Base-by-base conservation (phyloP, 2,888 invertebrate genomes). In the Cephus sareptanus region DNA sequence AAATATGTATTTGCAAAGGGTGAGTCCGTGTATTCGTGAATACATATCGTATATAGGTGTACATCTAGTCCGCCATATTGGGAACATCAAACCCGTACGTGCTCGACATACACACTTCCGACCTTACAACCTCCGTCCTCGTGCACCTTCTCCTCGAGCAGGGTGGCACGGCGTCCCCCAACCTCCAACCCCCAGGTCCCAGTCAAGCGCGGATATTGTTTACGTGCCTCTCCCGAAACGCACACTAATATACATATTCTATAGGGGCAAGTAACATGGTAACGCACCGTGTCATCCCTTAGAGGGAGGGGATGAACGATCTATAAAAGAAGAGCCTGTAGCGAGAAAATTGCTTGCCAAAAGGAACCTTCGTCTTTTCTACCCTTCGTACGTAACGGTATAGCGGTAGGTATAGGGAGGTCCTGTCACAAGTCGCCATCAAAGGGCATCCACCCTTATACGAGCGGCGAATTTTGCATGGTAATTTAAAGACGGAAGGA, bases 11-110 rank as follows among this genome's bases (percentile, higher is more conserved):
- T 56, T 56, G 23, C 23, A 71, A 71, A 34, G 31, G 71, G 71
- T 33, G 4, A 73, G 56, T 70, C 34, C 68, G 73, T 71, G 78
- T 56, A 56, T 56, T 56, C 56, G 56, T 56, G 56, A 23, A 56
- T 56, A 56, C 3, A 56, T 75, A 75, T 74, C 56, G 40, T 70
- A 75, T 70, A 75, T 11, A 70, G 75, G 75, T 77, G 74, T 75
- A 71, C 23, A 23, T 56, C 23, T 56, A 23, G 75, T 79, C 82
- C 79, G 83, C 82, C 82, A 84, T 85, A 85, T 84, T 84, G 83
- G 79, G 79, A 81, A 82, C 82, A 84, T 85, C 84, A 85, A 85
- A 83, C 82, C 79, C 68, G 83, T 84, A 85, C 85, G 85, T 85
- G 85, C 83, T 79, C 83, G 79, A 84, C 83, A 84, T 85, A 83